Evolutionary conservation across 2,113 vertebrate genomes (phyloP).

Genomic region (Rousettus leschenaultii): DNA sequence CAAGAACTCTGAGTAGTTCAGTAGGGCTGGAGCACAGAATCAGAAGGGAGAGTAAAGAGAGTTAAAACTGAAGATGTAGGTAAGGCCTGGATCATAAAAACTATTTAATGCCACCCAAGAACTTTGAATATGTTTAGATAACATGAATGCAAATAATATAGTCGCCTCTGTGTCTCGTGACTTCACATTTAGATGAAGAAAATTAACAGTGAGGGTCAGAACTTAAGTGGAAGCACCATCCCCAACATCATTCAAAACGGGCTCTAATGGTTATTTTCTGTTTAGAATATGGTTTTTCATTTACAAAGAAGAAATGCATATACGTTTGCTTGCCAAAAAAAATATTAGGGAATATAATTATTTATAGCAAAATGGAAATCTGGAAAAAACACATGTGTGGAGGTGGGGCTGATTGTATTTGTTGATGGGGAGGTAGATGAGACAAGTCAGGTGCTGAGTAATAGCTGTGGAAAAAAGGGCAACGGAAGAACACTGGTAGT

Average conservation of each 20-base stretch:
- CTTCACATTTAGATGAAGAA: neutral
- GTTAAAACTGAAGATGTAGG: neutral
- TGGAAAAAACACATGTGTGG: neutral
- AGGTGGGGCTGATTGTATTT: neutral
- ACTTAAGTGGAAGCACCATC: neutral
- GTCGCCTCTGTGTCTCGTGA: neutral
- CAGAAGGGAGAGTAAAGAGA: neutral
- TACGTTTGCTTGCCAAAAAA: neutral
- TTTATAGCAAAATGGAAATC: neutral
- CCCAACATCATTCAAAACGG: neutral
- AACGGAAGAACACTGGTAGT: neutral
- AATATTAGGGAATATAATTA: neutral
- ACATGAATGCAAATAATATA: neutral
- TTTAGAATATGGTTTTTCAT: neutral
- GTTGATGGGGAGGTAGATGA: neutral
- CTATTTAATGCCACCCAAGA: neutral
- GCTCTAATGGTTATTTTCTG: neutral
- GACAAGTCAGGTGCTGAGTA: neutral
- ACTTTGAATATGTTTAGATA: neutral
- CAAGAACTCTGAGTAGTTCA: neutral
- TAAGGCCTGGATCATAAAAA: neutral
- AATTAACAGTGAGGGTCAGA: neutral
- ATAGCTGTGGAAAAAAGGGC: neutral
- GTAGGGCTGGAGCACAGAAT: neutral
- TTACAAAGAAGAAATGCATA: slow-evolving; percentile 13